phyloP scores from a whole-genome alignment of 2,888 invertebrate species.

The Dermolepida albohirtum region DNA sequence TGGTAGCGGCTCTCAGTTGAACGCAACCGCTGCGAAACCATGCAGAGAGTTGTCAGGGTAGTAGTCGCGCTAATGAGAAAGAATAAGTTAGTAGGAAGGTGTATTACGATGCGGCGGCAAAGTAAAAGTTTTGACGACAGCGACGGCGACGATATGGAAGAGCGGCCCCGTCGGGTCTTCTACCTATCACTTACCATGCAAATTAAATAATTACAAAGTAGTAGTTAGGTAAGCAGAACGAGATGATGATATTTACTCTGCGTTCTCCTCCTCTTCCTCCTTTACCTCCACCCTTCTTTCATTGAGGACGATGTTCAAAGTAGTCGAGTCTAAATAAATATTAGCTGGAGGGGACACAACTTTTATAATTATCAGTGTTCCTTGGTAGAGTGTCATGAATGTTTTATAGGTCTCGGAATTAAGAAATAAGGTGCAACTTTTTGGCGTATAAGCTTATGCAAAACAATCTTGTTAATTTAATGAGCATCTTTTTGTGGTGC shows the following conservation, averaged over 20 bases:
- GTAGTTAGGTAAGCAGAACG: conserved; percentile 52
- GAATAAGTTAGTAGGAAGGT: conserved; percentile 59
- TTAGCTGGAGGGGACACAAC: conserved; percentile 56
- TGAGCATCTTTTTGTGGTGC: too few species aligned
- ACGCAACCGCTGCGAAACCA: conserved; percentile 11
- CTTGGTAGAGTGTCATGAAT: conserved; percentile 21
- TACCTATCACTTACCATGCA: conserved; percentile 65
- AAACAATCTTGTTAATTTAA: too few species aligned
- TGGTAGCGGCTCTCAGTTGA: conserved; percentile 45
- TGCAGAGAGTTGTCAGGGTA: neutral
- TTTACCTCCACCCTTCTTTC: too few species aligned
- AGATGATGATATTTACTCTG: conserved; percentile 57
- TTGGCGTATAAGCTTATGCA: too few species aligned
- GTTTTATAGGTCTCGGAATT: conserved; percentile 30
- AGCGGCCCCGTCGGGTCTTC: conserved; percentile 47
- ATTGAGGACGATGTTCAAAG: conserved; percentile 56
- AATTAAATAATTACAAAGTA: conserved; percentile 65
- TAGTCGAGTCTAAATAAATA: conserved; percentile 54
- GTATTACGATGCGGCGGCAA: conserved; percentile 48
- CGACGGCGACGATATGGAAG: conserved; percentile 54
- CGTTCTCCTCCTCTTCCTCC: neutral
- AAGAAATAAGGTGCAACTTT: conserved; percentile 4
- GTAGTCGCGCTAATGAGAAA: conserved; percentile 56
- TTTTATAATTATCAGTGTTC: conserved; percentile 60
- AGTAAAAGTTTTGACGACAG: conserved; percentile 58